A percentile compares a stretch with the other conserved stretches of the same genome.
phyloP scores from a whole-genome alignment of 2,113 vertebrate genomes.

The Malaclemys terrapin region DNA sequence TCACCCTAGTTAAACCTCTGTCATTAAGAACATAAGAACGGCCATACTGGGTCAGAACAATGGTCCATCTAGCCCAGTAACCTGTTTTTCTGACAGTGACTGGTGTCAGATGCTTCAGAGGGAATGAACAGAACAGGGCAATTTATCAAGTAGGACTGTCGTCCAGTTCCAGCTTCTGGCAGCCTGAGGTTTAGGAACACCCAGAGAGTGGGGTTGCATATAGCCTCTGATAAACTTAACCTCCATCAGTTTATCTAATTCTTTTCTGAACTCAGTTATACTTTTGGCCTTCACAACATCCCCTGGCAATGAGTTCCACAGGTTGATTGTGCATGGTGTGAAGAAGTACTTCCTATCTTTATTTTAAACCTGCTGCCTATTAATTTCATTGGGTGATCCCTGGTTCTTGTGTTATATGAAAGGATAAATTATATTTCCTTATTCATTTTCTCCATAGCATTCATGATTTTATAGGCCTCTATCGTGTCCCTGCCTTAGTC shows the following conservation, averaged over 20 bases:
- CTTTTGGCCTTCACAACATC: neutral
- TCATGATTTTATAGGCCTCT: too few species aligned
- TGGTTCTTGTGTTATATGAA: neutral
- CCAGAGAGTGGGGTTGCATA: neutral
- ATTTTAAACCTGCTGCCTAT: neutral
- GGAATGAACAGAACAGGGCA: neutral
- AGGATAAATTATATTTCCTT: neutral
- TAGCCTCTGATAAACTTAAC: neutral
- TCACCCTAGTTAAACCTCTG: neutral
- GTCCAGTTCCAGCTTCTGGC: neutral
- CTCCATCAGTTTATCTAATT: neutral
- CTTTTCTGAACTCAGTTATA: neutral
- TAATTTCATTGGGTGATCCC: neutral
- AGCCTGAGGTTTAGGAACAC: neutral
- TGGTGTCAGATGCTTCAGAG: neutral
- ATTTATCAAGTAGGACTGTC: neutral
- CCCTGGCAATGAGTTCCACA: neutral
- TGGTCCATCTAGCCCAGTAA: neutral
- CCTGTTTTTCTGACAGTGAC: neutral
- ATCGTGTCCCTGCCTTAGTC: neutral
- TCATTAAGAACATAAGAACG: neutral
- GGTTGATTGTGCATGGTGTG: neutral
- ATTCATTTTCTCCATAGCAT: too few species aligned
- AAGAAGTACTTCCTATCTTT: neutral
- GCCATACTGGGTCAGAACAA: neutral